Base-by-base conservation (phyloP, 2,797 vertebrate species). In the Poeciliopsis turneri region DNA sequence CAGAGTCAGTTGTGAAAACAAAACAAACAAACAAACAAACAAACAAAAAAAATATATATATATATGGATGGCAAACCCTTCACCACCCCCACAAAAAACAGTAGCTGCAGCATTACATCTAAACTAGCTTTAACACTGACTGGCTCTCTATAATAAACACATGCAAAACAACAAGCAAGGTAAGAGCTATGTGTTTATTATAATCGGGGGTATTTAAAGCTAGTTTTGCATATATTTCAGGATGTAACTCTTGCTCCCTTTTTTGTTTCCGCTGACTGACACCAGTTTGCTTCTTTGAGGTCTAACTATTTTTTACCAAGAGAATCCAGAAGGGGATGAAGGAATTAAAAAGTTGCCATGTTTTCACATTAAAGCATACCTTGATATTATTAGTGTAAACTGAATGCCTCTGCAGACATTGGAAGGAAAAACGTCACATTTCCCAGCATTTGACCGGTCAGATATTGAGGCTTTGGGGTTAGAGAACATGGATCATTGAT, bases 241-340 rank as follows among this genome's bases (percentile, higher is more conserved):
- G 49, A 78, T 75, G 57, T 77, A 76, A 78, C 46, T 15, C 2
- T 39, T 79, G 46, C 79, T 86, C 81, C 75, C 68, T 71, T 82
- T 85, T 76, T 43, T 0, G 18, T 23, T 51, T 51, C 9, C 8
- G 20, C 49, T 51, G 20, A 51, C 7, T 51, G 18, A 51, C 1
- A 23, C 18, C 20, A 23, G 49, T 51, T 51, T 23, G 49, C 9
- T 23, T 23, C 20, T 23, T 51, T 51, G 49, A 51, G 12, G 10
- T 55, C 25, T n/a, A 23, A 11, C 53, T 55, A n/a, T 55, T 30
- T 28, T 23, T 55, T 36, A 18, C 30, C 5, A 16, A 1, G 39
- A 12, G 33, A 64, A 16, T 59, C 28, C 13, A 28, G 10, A 30
- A 59, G 10, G 5, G 57, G 30, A 59, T 30, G 5, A 30, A 30